Percentiles rank a stretch among this genome's conserved stretches.
These are phyloP conservation scores for Caiman crocodilus DNA, from an alignment of 2,797 vertebrate species.

Conservation along the genomic window DNA sequence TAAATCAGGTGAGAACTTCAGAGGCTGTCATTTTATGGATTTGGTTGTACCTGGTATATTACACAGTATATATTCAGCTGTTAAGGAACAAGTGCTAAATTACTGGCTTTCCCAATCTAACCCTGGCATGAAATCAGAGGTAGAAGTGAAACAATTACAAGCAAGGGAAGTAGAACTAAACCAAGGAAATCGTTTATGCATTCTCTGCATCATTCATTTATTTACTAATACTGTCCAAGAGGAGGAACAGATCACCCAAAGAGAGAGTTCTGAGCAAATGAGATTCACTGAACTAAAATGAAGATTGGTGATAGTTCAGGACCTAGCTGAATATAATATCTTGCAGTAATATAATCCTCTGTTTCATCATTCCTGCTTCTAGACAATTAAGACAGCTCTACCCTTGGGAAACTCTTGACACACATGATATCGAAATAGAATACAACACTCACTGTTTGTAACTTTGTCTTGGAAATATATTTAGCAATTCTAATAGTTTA, in stretches of 20 bases:
- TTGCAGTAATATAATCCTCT: background rate
- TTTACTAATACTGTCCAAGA: slow-evolving; percentile 19
- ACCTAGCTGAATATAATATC: background rate
- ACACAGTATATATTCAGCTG: background rate
- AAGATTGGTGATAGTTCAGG: slow-evolving; percentile 7
- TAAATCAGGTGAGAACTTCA: background rate
- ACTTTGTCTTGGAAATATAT: background rate
- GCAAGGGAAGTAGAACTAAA: background rate
- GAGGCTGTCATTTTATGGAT: background rate
- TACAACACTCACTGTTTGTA: background rate
- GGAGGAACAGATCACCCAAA: background rate
- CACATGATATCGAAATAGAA: background rate
- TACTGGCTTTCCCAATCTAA: background rate
- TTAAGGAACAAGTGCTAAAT: background rate
- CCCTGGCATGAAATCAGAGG: background rate
- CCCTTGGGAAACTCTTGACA: background rate
- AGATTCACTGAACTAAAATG: slow-evolving; percentile 15
- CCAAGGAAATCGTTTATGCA: background rate
- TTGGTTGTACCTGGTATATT: background rate
- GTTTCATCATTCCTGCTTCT: background rate
- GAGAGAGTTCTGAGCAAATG: slow-evolving; percentile 8
- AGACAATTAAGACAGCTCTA: slow-evolving; percentile 27
- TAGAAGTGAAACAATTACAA: slow-evolving; percentile 1
- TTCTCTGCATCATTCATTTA: background rate
- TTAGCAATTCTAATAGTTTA: background rate